Conservation (phyloP, 1,140 invertebrate genomes). For the Conopomorpha cramerella region DNA sequence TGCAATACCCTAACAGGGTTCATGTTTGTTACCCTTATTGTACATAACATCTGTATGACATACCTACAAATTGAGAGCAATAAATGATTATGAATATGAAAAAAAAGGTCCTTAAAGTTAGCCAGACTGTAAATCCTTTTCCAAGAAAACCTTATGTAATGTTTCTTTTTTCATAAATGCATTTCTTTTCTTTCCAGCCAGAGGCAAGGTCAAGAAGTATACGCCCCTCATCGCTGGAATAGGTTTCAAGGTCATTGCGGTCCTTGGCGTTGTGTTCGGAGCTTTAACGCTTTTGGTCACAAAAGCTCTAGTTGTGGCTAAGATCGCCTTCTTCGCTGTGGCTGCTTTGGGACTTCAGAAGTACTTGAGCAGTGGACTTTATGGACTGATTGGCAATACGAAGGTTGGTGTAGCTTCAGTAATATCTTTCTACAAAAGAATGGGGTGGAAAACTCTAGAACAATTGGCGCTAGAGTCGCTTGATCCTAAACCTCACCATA, state of each 20-base stretch:
- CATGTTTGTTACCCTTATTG: too few species aligned
- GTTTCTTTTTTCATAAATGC: too few species aligned
- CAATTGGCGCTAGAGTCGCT: too few species aligned
- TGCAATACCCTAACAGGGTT: too few species aligned
- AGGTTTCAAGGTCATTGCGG: constrained; percentile 70
- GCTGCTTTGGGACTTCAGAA: constrained; percentile 70
- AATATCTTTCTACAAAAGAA: too few species aligned
- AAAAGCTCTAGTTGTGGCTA: constrained; percentile 76
- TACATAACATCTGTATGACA: neutral
- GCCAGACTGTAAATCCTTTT: too few species aligned
- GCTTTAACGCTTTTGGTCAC: constrained; percentile 71
- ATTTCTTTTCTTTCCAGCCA: constrained; percentile 54
- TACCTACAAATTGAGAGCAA: neutral
- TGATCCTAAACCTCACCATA: too few species aligned
- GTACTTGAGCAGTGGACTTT: constrained; percentile 59
- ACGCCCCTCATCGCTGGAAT: constrained; percentile 67
- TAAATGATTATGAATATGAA: neutral
- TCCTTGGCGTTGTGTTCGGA: constrained; percentile 70
- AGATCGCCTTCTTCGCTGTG: constrained; percentile 73
- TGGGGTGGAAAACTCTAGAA: too few species aligned
- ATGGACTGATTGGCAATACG: constrained; percentile 36
- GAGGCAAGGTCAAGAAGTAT: constrained; percentile 75
- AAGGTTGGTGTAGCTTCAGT: constrained; percentile 23
- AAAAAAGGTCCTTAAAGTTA: too few species aligned
- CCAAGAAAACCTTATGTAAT: too few species aligned